Percentiles rank a stretch among this genome's conserved stretches.
Evolutionary conservation across 1,140 invertebrate genomes (phyloP).

Genomic region (Akabosia matsudoensis): DNA sequence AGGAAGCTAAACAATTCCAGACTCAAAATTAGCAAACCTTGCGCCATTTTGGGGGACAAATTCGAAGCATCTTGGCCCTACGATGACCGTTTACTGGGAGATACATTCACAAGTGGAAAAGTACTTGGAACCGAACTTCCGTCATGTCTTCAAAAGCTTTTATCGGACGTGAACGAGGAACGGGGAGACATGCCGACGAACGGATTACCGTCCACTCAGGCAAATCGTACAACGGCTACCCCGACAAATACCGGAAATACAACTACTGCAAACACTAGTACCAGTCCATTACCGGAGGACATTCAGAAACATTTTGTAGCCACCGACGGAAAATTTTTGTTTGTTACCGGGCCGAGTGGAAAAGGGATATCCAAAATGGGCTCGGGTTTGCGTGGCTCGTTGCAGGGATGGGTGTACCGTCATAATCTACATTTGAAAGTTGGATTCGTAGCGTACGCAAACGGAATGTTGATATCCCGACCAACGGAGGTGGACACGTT

Average conservation of each 20-base stretch:
- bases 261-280: neutral
- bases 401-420: conserved; percentile 52
- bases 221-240: neutral
- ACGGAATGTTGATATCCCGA: conserved; percentile 22
- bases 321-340: conserved; percentile 51
- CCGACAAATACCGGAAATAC: neutral
- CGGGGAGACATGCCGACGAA: neutral
- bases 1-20: conserved; percentile 45
- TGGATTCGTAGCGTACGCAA: conserved; percentile 47
- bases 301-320: conserved; percentile 48
- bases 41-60: conserved; percentile 49
- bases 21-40: conserved; percentile 49
- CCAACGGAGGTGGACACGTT: neutral
- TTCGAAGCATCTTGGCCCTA: conserved; percentile 52
- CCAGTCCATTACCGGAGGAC: neutral
- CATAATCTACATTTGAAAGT: conserved; percentile 49
- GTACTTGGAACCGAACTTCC: neutral
- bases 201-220: neutral
- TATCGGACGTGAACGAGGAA: neutral
- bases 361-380: conserved; percentile 52
- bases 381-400: conserved; percentile 51
- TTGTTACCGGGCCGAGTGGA: conserved; percentile 50
- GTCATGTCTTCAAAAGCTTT: too few relatives aligned
- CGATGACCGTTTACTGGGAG: conserved; percentile 47
- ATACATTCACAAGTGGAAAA: neutral